Conservation (phyloP, 1,140 invertebrate genomes). For the Zaprionus inermis region DNA sequence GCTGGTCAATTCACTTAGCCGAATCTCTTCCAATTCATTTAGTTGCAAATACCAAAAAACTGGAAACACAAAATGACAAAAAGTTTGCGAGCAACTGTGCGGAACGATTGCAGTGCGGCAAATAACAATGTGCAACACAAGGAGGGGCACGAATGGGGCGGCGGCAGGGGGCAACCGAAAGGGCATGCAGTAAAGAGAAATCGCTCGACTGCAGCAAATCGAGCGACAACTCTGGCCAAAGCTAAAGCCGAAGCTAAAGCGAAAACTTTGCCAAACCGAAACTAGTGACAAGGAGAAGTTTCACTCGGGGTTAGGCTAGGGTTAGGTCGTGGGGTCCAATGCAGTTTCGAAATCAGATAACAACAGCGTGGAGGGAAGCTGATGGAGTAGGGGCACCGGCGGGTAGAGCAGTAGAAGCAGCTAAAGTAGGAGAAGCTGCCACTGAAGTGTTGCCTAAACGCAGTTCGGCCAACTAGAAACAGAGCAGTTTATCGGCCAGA, state of each 20-base stretch:
- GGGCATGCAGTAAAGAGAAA: conserved; percentile 14
- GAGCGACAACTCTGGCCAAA: conserved; percentile 65
- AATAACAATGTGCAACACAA: conserved; percentile 73
- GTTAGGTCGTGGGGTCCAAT: conserved; percentile 60
- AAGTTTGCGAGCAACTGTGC: conserved; percentile 70
- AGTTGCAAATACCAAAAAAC: conserved; percentile 16
- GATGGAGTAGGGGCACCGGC: conserved; percentile 15
- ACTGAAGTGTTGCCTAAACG: conserved; percentile 4
- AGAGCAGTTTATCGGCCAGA: conserved; percentile 43
- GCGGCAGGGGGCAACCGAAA: conserved; percentile 28
- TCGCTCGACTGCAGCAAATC: conserved; percentile 56
- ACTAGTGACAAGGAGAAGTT: conserved; percentile 45
- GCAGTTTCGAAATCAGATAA: conserved; percentile 61
- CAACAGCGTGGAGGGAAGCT: conserved; percentile 8
- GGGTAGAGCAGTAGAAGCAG: not conserved
- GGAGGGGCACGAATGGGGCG: not conserved
- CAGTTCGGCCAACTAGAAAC: conserved; percentile 24
- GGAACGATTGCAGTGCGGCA: conserved; percentile 73
- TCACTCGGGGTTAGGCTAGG: conserved; percentile 13
- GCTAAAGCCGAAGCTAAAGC: conserved; percentile 29
- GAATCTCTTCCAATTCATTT: conserved; percentile 63
- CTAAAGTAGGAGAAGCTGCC: not conserved
- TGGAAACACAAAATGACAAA: conserved; percentile 55
- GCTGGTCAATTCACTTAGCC: conserved; percentile 45
- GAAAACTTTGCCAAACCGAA: conserved; percentile 63